These are phyloP conservation scores for Margaritifera margaritifera DNA, from an alignment of 2,888 invertebrate genomes.

Conservation along the genomic window DNA sequence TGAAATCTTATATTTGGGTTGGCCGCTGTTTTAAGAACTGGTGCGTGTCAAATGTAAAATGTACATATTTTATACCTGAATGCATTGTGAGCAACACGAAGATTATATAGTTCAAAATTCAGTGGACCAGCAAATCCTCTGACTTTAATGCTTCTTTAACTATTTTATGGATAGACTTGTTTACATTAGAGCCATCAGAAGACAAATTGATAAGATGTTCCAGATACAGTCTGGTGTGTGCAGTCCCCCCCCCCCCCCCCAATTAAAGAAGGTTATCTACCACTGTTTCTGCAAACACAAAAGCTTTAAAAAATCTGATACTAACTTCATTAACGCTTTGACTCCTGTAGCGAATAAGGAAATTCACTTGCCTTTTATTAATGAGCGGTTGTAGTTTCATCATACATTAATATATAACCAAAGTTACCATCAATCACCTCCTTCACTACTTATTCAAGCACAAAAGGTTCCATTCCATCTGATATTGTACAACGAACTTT, in stretches of 20 bases:
- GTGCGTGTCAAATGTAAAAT: slow-evolving; percentile 16
- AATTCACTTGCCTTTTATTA: slow-evolving; percentile 14
- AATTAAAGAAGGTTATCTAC: background rate
- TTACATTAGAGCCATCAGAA: slow-evolving; percentile 20
- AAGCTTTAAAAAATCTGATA: slow-evolving; percentile 15
- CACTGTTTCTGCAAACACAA: slow-evolving; percentile 13
- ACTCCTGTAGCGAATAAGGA: slow-evolving; percentile 9
- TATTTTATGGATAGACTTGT: slow-evolving; percentile 17
- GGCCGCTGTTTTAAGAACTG: slow-evolving; percentile 21
- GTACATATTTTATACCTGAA: slow-evolving; percentile 16
- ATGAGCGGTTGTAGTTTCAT: slow-evolving; percentile 18
- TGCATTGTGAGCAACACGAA: slow-evolving; percentile 19
- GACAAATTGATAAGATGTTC: slow-evolving; percentile 17
- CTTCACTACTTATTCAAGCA: slow-evolving; percentile 16
- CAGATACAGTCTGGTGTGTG: slow-evolving; percentile 5
- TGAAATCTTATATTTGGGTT: slow-evolving; percentile 11
- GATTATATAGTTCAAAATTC: slow-evolving; percentile 10
- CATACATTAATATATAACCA: slow-evolving; percentile 15
- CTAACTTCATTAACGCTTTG: slow-evolving; percentile 12
- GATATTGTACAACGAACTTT: background rate
- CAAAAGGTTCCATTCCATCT: slow-evolving; percentile 9
- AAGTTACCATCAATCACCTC: slow-evolving; percentile 17
- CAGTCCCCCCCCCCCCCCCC: slow-evolving; percentile 3
- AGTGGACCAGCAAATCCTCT: slow-evolving; percentile 5
- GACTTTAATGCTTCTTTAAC: slow-evolving; percentile 11